Percentiles rank a stretch among this genome's conserved stretches.
phyloP scores from a whole-genome alignment of 2,888 invertebrate species.

The Archips crataeganus region DNA sequence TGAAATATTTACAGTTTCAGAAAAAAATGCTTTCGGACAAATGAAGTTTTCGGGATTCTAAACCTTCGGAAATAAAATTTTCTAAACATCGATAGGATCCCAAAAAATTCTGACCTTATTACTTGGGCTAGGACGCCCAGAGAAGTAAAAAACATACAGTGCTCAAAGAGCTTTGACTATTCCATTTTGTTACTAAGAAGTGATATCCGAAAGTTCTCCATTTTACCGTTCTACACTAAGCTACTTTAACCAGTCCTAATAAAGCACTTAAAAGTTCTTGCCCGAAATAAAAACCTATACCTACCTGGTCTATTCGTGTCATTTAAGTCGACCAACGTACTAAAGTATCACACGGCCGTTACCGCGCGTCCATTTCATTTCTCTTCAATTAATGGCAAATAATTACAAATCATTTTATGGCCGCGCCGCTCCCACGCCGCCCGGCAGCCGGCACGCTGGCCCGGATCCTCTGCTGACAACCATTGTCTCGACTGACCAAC shows the following conservation, averaged over 20 bases:
- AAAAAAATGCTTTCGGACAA: no score
- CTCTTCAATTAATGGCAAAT: slow-evolving; percentile 13
- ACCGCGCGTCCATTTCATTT: neutral
- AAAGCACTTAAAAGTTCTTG: neutral
- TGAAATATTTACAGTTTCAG: no score
- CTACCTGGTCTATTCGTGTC: neutral
- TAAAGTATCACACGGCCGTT: neutral
- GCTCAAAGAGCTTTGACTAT: no score
- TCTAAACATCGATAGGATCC: no score
- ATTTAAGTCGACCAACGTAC: neutral
- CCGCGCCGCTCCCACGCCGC: slow-evolving; percentile 14
- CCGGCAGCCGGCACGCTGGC: neutral
- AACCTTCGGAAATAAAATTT: no score
- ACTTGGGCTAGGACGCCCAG: no score
- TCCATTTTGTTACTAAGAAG: no score
- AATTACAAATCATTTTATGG: slow-evolving; percentile 20
- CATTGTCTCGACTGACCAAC: slow-evolving; percentile 1
- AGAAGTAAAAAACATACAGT: no score
- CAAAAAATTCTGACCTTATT: no score
- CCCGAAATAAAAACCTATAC: neutral
- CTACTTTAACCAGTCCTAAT: neutral
- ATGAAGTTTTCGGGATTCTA: no score
- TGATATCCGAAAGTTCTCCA: neutral
- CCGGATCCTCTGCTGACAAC: neutral
- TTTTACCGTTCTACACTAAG: neutral